These are phyloP conservation scores for Pagrus major DNA, from an alignment of 2,113 vertebrate species.

Conservation along the genomic window DNA sequence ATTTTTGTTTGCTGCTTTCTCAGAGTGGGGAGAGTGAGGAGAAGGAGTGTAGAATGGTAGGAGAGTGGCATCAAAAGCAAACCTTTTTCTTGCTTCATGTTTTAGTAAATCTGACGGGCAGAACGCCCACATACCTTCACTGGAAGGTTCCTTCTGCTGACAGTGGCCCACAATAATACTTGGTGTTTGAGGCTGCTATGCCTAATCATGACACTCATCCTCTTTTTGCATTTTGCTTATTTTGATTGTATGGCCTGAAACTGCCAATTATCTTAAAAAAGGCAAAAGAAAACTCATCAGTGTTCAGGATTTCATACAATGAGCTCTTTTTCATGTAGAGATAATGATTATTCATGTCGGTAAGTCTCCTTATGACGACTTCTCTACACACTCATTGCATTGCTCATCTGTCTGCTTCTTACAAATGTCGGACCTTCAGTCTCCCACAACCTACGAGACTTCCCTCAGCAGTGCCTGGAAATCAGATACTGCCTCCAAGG, in stretches of 20 bases:
- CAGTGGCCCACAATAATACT: constrained; percentile 9
- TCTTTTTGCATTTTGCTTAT: constrained; percentile 27
- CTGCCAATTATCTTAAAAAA: constrained; percentile 22
- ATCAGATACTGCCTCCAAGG: constrained; percentile 64
- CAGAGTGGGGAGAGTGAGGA: background rate
- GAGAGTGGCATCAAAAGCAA: background rate
- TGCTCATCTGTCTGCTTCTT: constrained; percentile 24
- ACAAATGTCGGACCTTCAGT: constrained; percentile 15
- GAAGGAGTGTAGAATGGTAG: background rate
- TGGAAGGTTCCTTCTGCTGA: constrained; percentile 15
- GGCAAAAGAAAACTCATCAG: background rate
- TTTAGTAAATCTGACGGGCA: constrained; percentile 32
- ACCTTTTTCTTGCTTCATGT: constrained; percentile 4
- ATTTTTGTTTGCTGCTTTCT: constrained; percentile 21
- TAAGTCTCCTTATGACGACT: background rate
- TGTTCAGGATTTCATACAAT: background rate
- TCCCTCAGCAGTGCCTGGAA: constrained; percentile 36
- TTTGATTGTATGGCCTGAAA: constrained; percentile 29
- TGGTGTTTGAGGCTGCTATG: constrained; percentile 12
- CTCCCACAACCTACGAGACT: constrained; percentile 5
- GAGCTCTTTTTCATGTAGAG: background rate
- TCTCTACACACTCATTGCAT: background rate
- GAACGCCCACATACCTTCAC: constrained; percentile 11
- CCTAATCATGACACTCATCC: constrained; percentile 27
- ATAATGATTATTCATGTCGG: background rate